Evolutionary conservation across 1,140 invertebrate genomes (phyloP).

Genomic region (Drosophila ficusphila): DNA sequence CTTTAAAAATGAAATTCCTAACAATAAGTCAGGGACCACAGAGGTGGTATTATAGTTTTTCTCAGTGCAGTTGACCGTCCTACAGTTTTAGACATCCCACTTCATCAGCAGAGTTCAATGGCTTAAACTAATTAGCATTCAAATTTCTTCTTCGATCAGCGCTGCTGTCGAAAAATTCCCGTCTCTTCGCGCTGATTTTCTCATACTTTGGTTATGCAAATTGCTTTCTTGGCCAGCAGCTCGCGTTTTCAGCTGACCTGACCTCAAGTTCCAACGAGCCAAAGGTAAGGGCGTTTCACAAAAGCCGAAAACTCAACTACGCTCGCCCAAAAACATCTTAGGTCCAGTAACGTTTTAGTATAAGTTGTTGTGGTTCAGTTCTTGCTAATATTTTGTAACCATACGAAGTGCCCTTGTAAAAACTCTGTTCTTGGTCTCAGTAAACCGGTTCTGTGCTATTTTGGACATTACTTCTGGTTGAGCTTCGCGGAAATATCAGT

Average conservation of each 20-base stretch:
- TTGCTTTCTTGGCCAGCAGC: slow-evolving; percentile 30
- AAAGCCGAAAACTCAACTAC: neutral
- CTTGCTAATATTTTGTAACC: neutral
- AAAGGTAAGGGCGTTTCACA: neutral
- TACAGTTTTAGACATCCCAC: neutral
- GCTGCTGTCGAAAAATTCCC: slow-evolving; percentile 30
- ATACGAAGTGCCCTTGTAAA: slow-evolving; percentile 7
- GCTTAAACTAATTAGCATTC: slow-evolving; percentile 46
- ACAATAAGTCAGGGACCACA: too few species aligned
- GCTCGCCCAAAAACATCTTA: slow-evolving; percentile 5
- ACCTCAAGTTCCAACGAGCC: slow-evolving; percentile 14
- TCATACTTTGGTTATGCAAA: slow-evolving; percentile 47
- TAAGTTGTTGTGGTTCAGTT: neutral
- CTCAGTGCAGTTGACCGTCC: slow-evolving; percentile 1
- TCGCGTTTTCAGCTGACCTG: slow-evolving; percentile 11
- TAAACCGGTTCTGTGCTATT: slow-evolving; percentile 9
- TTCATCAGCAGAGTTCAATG: slow-evolving; percentile 43
- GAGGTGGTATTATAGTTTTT: neutral
- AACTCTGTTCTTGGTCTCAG: neutral
- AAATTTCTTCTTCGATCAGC: slow-evolving; percentile 37
- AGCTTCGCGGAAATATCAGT: slow-evolving; percentile 2
- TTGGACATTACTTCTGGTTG: slow-evolving; percentile 4
- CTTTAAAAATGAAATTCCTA: too few species aligned
- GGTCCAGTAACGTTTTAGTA: slow-evolving; percentile 7
- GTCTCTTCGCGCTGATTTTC: slow-evolving; percentile 27